Percentiles rank a stretch among this genome's conserved stretches.
These are phyloP conservation scores for Coranthus polyacanthus DNA, from an alignment of 2,797 vertebrate genomes.

Conservation along the genomic window DNA sequence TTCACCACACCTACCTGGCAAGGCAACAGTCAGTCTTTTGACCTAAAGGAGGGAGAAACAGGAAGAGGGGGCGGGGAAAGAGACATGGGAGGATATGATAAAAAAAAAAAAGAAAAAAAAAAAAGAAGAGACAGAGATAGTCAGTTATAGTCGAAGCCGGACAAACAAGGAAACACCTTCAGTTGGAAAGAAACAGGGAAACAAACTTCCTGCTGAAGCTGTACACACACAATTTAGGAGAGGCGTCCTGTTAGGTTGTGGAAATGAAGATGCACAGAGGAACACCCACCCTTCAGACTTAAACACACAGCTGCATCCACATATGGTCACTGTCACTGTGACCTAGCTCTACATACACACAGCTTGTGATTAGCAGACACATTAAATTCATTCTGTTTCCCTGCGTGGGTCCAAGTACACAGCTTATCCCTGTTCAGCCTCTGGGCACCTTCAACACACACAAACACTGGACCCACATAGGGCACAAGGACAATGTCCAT, in stretches of 20 bases:
- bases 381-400: slow-evolving; percentile 48
- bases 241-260: slow-evolving; percentile 42
- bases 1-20: slow-evolving; percentile 90
- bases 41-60: slow-evolving; percentile 84
- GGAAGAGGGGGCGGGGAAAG: slow-evolving; percentile 50
- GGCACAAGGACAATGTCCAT: slow-evolving; percentile 28
- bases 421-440: slow-evolving; percentile 22
- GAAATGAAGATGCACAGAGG: slow-evolving; percentile 40
- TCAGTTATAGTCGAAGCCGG: slow-evolving; percentile 48
- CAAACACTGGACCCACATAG: slow-evolving; percentile 22
- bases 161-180: slow-evolving; percentile 58
- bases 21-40: slow-evolving; percentile 95
- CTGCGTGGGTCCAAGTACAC: slow-evolving; percentile 39
- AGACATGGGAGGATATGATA: slow-evolving; percentile 16
- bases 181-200: slow-evolving; percentile 56
- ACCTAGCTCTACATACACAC: slow-evolving; percentile 49
- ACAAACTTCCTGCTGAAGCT: slow-evolving; percentile 40
- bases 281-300: slow-evolving; percentile 4
- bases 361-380: slow-evolving; percentile 42
- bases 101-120: slow-evolving; percentile 14
- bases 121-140: slow-evolving; percentile 17
- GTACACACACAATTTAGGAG: slow-evolving; percentile 25
- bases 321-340: slow-evolving; percentile 63
- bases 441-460: slow-evolving; percentile 5
- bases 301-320: slow-evolving; percentile 68